Base-by-base conservation (phyloP, 37 sponge, comb jelly and placozoan genomes). In the Corticium candelabrum region DNA sequence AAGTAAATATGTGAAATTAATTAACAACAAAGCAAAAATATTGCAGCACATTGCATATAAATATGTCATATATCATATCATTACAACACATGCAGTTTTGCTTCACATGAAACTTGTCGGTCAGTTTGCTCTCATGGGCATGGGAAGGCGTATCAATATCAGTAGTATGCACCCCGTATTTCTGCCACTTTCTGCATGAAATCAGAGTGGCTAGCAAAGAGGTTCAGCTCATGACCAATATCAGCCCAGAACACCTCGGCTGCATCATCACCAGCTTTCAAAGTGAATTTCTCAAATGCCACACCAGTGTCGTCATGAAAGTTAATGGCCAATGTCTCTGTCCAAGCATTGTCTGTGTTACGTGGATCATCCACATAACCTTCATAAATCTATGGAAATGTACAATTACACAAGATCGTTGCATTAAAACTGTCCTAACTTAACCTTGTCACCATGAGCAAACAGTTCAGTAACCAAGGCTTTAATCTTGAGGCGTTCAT, bases 291-390 rank as follows among this genome's bases (percentile, higher is more conserved):
- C 7, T 68, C 83, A 40, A 91, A 83, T 3, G 82, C 79, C 3
- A 84, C 89, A 80, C 94, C 99, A 40, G 88, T 76, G 37, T 89
- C 89, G 78, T 99, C 99, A 77, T 99, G 99, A 82, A 94, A 99
- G 82, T 99, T 99, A 1, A 84, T 67, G 0, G 93, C 99, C 15
- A 94, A 90, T 5, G 99, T 99, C 43, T 99, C 99, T 93, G 94
- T 99, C 99, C 99, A 99, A 37, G 99, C 89, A 68, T 99, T 94
- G 87, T 99, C 99, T 0, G 99, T 99, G 85, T 99, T 99, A 0
- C 99, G 74, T 15, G 93, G 93, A 41, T 99, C 99, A 79, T 99
- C 99, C 68, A 94, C 99, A 79, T 94, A 99, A 1, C 99, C 99
- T 7, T 84, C 81, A 85, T 94, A 99, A 34, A 99, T 41, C 89